Conservation (phyloP, 2,797 vertebrate species). For the Cottoperca gobio region DNA sequence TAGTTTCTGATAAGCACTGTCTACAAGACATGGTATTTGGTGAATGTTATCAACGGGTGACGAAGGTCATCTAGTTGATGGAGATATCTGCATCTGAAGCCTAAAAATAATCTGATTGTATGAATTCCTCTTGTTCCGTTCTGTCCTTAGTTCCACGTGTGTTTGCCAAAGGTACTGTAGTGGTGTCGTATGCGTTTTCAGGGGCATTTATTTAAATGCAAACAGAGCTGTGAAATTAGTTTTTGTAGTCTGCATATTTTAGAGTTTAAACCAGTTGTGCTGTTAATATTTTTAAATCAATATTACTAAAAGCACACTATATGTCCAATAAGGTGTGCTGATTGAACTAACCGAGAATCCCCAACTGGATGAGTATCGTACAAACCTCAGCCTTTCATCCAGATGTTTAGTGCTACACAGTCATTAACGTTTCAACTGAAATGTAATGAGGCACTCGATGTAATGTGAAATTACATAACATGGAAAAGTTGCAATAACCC, state of each 20-base stretch:
- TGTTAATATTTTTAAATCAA: constrained; percentile 18
- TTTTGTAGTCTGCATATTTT: constrained; percentile 39
- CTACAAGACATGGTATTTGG: constrained; percentile 61
- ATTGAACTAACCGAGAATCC: constrained; percentile 2
- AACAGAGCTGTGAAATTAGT: constrained; percentile 64
- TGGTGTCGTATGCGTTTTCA: constrained; percentile 47
- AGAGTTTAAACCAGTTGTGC: constrained; percentile 30
- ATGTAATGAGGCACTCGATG: neutral
- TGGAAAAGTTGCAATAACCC: constrained; percentile 20
- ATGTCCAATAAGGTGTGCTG: constrained; percentile 19
- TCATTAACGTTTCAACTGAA: constrained; percentile 4
- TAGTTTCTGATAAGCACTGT: constrained; percentile 72
- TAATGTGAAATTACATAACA: constrained; percentile 4
- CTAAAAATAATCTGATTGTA: constrained; percentile 42
- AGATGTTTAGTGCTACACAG: neutral
- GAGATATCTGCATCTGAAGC: constrained; percentile 45
- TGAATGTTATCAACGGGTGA: constrained; percentile 37
- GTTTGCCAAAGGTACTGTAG: constrained; percentile 74
- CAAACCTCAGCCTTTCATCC: constrained; percentile 8
- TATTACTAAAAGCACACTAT: constrained; percentile 22
- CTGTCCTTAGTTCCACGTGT: constrained; percentile 34
- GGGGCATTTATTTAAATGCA: constrained; percentile 25
- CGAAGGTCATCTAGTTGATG: constrained; percentile 32
- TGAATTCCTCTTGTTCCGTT: constrained; percentile 30
- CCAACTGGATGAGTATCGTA: neutral